Evolutionary conservation across 2,797 vertebrate genomes (phyloP).

Genomic region (Leucoraja ocellata): DNA sequence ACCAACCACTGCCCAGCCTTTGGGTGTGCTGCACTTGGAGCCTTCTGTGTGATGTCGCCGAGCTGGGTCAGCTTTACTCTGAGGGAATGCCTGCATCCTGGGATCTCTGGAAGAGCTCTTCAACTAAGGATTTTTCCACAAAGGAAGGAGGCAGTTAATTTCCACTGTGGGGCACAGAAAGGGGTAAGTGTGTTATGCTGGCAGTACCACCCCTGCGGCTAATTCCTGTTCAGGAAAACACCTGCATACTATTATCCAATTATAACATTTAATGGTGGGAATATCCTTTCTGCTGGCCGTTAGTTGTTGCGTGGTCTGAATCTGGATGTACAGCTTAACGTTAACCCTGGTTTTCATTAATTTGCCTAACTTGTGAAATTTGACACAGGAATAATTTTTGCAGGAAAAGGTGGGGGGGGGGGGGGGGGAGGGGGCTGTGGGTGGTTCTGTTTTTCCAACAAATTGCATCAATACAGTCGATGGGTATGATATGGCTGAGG

Average conservation of each 20-base stretch:
- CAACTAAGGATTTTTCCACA: slow-evolving; percentile 33
- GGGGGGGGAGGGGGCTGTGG: too few relatives aligned
- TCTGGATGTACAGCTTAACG: background rate
- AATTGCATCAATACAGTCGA: too few relatives aligned
- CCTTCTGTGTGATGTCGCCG: background rate
- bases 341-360: background rate
- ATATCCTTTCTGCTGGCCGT: background rate
- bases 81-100: slow-evolving; percentile 4
- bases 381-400: too few relatives aligned
- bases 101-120: slow-evolving; percentile 30
- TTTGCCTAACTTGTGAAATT: background rate
- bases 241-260: background rate
- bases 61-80: slow-evolving; percentile 5
- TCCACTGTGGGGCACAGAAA: slow-evolving; percentile 30
- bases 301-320: background rate
- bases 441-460: too few relatives aligned
- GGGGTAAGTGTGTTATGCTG: slow-evolving; percentile 14
- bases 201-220: background rate
- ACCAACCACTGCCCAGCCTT: background rate
- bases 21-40: slow-evolving; percentile 2
- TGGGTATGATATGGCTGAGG: background rate
- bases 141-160: slow-evolving; percentile 32
- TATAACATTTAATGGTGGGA: background rate
- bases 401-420: too few relatives aligned
- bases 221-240: background rate